Evolutionary conservation across 1,140 invertebrate species (phyloP), one percentile per base, ranked within the genome.

Genomic region (Trichogramma pretiosum): DNA sequence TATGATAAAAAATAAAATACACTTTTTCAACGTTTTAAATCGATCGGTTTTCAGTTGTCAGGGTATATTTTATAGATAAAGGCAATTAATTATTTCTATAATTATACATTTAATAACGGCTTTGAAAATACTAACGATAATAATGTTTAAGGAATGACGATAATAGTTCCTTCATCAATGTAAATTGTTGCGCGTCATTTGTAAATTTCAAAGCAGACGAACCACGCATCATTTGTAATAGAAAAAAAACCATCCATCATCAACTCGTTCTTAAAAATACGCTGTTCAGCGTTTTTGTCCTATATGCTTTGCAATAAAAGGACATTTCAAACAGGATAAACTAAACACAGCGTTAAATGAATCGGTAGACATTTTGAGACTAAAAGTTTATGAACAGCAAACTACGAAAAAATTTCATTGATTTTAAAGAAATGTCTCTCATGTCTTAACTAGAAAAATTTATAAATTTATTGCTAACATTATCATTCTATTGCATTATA

Each of bases 141-240:
- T 52, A 52, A 52, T 62, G 52, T 56, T 60, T 62, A 67, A 61
- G 58, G 57, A 63, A 63, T 62, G 59, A 59, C 57, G 57, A 67
- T 65, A 51, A 52, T 47, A 70, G 61, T 70, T 69, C 67, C 64
- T 71, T 70, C 63, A 62, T 64, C 56, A 57, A 56, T 68, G 63
- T 68, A 65, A 64, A 68, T 68, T n/a, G n/a, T n/a, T 61, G 52
- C 64, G 60, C 65, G 63, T 65, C 59, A 60, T 65, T 65, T 63
- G 49, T 51, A 51, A 51, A 51, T 51, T 51, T 46, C 46, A 51
- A 38, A 36, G 37, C 42, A 51, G 43, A 51, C 22, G 35, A 49
- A 49, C 46, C 46, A 53, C 40, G 52, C 54, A 59, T 62, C 57
- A 65, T 66, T 61, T 61, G 54, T 64, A 63, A 62, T 59, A 60